Evolutionary conservation across 2,113 vertebrate species (phyloP), one percentile per base, ranked within the genome.

Genomic region (Rhineura floridana): DNA sequence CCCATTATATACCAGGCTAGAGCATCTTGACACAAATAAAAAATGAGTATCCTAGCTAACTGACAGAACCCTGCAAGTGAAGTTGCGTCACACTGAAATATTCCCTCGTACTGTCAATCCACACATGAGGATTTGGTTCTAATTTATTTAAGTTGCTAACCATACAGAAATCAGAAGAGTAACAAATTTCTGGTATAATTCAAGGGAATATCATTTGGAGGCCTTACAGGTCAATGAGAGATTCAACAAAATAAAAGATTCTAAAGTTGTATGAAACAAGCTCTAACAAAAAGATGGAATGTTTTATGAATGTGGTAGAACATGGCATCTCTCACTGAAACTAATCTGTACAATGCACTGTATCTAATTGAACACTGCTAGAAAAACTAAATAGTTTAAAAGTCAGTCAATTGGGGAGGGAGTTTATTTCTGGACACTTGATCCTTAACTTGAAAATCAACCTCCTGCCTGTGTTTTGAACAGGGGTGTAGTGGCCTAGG

Each of bases 151-250:
- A 91, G 65, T 63, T 81, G 83, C 0, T 7, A 90, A 85, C 69
- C 82, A 81, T n/a, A 50, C 0, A 87, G 75, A 86, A 92, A 84
- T 0, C 0, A 92, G 65, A 90, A 87, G 88, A 79, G 15, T 92
- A 88, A 93, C 84, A 67, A 89, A 50, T 75, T 90, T 87, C 65
- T 69, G 73, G 88, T 92, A 92, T 89, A 89, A 92, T 86, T 72
- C 50, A 63, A 87, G 85, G 0, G 17, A 39, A 86, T 92, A 93
- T 94, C 89, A 87, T 36, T 85, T 84, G 90, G 89, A 63, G 73
- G 1, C 50, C 6, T 87, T 87, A 91, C 48, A 82, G 25, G 85
- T 91, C 82, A 42, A 87, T 91, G 88, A 75, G 50, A 13, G 87
- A 77, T 89, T 89, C 83, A 55, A 75, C 21, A 67, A n/a, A n/a